A percentile compares a stretch with the other conserved stretches of the same genome.
Evolutionary conservation across 2,113 vertebrate genomes (phyloP).

Genomic region (Laticauda laticaudata): DNA sequence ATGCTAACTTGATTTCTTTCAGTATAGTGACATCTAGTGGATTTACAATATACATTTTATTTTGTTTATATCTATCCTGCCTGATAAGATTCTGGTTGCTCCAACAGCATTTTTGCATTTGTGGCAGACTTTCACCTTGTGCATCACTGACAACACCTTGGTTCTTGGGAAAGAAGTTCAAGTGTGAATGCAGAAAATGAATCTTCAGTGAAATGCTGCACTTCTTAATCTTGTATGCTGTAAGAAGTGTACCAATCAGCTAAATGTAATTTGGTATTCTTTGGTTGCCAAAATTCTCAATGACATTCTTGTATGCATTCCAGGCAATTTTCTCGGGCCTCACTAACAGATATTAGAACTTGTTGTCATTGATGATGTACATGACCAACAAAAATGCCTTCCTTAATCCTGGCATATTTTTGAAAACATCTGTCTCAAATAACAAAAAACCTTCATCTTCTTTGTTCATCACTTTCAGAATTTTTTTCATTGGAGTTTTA

Average conservation of each 20-base stretch:
- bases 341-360: background rate
- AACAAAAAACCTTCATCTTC: background rate
- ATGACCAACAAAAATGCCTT: background rate
- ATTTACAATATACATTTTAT: background rate
- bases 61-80: background rate
- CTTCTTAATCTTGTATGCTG: background rate
- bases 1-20: background rate
- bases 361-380: background rate
- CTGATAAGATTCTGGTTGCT: background rate
- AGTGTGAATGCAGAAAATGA: background rate
- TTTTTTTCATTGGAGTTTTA: background rate
- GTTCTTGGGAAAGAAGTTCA: background rate
- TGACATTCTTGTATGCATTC: background rate
- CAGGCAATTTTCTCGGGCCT: background rate
- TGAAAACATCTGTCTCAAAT: background rate
- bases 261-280: background rate
- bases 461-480: background rate
- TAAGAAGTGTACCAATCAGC: background rate
- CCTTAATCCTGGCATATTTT: background rate
- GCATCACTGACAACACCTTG: background rate
- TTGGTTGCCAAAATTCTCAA: background rate
- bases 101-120: background rate
- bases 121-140: background rate
- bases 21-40: slow-evolving; percentile 59
- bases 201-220: background rate